These are phyloP conservation scores for Urosaurus nigricauda DNA, from an alignment of 2,797 vertebrate genomes.

Conservation along the genomic window DNA sequence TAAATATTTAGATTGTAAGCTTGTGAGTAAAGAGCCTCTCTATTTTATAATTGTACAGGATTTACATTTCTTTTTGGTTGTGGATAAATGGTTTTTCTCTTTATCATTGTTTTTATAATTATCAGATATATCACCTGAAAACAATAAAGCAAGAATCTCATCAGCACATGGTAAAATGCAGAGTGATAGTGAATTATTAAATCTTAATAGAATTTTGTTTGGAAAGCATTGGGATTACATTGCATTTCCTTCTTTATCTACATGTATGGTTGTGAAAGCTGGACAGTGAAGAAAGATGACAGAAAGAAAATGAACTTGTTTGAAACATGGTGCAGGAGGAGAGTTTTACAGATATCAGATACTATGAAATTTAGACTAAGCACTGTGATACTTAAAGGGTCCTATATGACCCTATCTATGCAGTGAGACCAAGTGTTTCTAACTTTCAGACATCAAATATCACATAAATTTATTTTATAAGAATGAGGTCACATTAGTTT, in stretches of 20 bases:
- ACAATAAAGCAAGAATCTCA: not conserved
- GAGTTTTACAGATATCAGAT: not conserved
- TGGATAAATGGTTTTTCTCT: not conserved
- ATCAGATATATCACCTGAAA: not conserved
- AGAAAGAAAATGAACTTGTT: not conserved
- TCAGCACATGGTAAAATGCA: not conserved
- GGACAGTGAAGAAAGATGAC: not conserved
- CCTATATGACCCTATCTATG: not conserved
- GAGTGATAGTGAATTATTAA: not conserved
- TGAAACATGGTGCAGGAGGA: not conserved
- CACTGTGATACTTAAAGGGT: not conserved
- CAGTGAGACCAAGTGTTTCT: not conserved
- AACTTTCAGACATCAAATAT: not conserved
- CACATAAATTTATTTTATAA: not conserved
- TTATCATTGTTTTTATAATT: not conserved
- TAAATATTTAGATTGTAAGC: not conserved
- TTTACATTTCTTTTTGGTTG: not conserved
- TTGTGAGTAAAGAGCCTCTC: not conserved
- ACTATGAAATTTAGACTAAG: not conserved
- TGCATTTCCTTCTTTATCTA: not conserved
- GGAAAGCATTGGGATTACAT: not conserved
- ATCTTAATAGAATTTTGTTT: not conserved
- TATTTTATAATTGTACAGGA: not conserved
- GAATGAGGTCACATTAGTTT: not conserved
- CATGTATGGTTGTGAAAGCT: not conserved